A percentile compares a stretch with the other conserved stretches of the same genome.
Conservation (phyloP, 2,113 vertebrate genomes). For the Suncus etruscus region DNA sequence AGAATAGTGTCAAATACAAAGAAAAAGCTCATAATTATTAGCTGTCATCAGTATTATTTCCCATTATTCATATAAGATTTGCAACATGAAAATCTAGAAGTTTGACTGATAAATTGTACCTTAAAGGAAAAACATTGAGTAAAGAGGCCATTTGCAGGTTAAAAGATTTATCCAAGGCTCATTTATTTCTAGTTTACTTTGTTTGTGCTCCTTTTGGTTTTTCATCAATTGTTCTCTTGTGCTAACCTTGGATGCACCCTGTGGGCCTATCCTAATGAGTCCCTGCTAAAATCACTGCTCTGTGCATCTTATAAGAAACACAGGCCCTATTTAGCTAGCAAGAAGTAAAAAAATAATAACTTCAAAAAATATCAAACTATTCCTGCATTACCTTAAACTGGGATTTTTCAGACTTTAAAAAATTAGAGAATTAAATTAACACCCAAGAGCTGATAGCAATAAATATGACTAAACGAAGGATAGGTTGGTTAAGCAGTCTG, state of each 20-base stretch:
- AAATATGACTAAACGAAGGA: neutral
- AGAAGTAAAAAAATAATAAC: slow-evolving; percentile 60
- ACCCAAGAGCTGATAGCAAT: neutral
- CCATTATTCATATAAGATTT: neutral
- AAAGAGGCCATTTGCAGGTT: neutral
- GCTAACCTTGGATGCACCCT: slow-evolving; percentile 9
- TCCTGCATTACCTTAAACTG: slow-evolving; percentile 38
- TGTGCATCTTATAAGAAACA: slow-evolving; percentile 40
- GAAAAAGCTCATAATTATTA: neutral
- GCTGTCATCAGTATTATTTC: neutral
- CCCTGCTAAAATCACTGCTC: slow-evolving; percentile 55
- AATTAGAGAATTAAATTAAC: slow-evolving; percentile 48
- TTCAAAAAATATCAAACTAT: slow-evolving; percentile 55
- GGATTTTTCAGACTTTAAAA: slow-evolving; percentile 50
- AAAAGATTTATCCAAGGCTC: slow-evolving; percentile 18
- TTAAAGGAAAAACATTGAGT: neutral
- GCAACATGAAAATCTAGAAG: neutral
- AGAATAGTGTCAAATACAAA: neutral
- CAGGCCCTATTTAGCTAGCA: slow-evolving; percentile 41
- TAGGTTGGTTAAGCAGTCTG: neutral
- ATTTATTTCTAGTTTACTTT: slow-evolving; percentile 59
- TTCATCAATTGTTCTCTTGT: neutral
- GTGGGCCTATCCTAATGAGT: neutral
- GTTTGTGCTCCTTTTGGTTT: neutral
- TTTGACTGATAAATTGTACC: neutral